These are phyloP conservation scores for Mystacides longicornis DNA, from an alignment of 2,888 invertebrate species.

Conservation along the genomic window DNA sequence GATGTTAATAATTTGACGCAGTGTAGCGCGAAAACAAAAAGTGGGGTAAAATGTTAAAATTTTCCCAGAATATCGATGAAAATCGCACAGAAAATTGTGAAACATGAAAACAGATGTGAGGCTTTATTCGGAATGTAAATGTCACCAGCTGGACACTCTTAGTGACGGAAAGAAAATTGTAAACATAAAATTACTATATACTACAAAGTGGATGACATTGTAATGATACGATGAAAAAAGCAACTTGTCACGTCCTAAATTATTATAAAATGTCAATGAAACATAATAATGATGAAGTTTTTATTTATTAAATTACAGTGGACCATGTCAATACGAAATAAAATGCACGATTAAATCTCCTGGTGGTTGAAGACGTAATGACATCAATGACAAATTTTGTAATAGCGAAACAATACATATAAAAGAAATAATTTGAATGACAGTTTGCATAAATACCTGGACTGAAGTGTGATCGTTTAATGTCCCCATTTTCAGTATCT, in stretches of 20 bases:
- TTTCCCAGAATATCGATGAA: slow-evolving; percentile 4
- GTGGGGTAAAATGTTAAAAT: slow-evolving; percentile 5
- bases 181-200: slow-evolving; percentile 23
- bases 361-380: slow-evolving; percentile 24
- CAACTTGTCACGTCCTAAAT: background rate
- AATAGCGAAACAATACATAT: slow-evolving; percentile 19
- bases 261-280: background rate
- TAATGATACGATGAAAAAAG: slow-evolving; percentile 4
- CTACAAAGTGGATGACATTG: slow-evolving; percentile 8
- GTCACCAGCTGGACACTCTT: slow-evolving; percentile 17
- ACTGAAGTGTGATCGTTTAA: slow-evolving; percentile 85
- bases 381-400: slow-evolving; percentile 21
- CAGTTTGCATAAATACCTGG: slow-evolving; percentile 54
- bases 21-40: slow-evolving; percentile 6
- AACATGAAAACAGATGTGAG: slow-evolving; percentile 18
- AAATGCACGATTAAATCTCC: slow-evolving; percentile 23
- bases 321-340: slow-evolving; percentile 17
- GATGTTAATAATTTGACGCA: slow-evolving; percentile 13
- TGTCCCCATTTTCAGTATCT: slow-evolving; percentile 81
- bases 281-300: background rate
- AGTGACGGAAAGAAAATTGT: slow-evolving; percentile 24
- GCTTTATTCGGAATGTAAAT: slow-evolving; percentile 22
- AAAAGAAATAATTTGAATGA: slow-evolving; percentile 15
- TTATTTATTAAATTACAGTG: slow-evolving; percentile 12
- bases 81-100: slow-evolving; percentile 12